phyloP scores from a whole-genome alignment of 2,797 vertebrate genomes.

The Threskiornis aethiopicus region DNA sequence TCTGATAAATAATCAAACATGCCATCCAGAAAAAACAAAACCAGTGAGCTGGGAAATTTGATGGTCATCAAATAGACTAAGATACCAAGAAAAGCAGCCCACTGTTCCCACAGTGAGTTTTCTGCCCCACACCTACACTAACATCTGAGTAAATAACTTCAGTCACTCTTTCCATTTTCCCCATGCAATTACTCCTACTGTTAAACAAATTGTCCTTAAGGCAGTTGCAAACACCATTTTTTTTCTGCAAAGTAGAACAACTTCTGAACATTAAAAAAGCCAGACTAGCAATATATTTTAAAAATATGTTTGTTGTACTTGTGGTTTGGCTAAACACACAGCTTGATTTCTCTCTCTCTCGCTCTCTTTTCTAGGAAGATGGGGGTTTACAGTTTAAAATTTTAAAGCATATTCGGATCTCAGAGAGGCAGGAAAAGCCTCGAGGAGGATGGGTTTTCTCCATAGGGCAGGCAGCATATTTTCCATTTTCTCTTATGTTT shows the following conservation, averaged over 20 bases:
- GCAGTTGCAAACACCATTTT: slow-evolving; percentile 78
- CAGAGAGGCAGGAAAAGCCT: slow-evolving; percentile 54
- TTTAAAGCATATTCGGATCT: slow-evolving; percentile 60
- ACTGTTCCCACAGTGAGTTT: slow-evolving; percentile 89
- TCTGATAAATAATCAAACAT: slow-evolving; percentile 98
- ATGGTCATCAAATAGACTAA: slow-evolving; percentile 87
- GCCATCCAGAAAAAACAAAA: slow-evolving; percentile 98
- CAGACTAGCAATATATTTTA: slow-evolving; percentile 60
- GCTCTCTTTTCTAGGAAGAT: slow-evolving; percentile 51
- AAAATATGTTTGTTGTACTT: slow-evolving; percentile 66
- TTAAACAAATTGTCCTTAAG: slow-evolving; percentile 91
- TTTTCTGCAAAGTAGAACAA: slow-evolving; percentile 68
- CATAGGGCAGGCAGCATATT: slow-evolving; percentile 59
- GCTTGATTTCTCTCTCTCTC: slow-evolving; percentile 35
- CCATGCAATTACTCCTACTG: slow-evolving; percentile 91
- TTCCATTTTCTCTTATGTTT: slow-evolving; percentile 65
- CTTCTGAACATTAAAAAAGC: slow-evolving; percentile 72
- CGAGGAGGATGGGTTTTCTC: slow-evolving; percentile 55
- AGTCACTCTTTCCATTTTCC: slow-evolving; percentile 95
- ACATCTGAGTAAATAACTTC: slow-evolving; percentile 96
- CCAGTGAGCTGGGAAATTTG: slow-evolving; percentile 84
- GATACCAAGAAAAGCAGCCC: slow-evolving; percentile 92
- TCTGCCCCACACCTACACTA: slow-evolving; percentile 94
- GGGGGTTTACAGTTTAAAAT: slow-evolving; percentile 49
- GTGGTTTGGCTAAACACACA: slow-evolving; percentile 47